Evolutionary conservation across 2,113 vertebrate genomes (phyloP), one percentile per base, ranked within the genome.

Genomic region (Daphoenositta chrysoptera): DNA sequence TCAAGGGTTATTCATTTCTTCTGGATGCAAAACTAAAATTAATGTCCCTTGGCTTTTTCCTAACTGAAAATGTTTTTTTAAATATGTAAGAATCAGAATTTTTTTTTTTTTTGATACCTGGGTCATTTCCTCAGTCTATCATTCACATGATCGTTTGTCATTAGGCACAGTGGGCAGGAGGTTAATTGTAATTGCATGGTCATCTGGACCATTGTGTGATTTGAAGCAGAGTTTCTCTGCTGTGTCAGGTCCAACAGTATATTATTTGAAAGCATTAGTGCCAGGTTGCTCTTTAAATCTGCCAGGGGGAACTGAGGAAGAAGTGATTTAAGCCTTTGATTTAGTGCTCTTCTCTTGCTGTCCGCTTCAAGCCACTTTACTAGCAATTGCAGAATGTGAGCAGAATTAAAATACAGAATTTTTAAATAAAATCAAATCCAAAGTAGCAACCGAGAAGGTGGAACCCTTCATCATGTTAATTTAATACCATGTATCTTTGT

Each of bases 171-270:
- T 3, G 42, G 93, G 97, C 95, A 94, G 92, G 88, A 96, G 96
- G 97, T 97, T 98, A 98, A 98, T 98, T 97, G 95, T 98, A 98
- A 98, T 97, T 98, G 96, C 69, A 64, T 19, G 50, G 97, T 98
- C 97, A 97, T 98, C 95, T 96, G 79, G 90, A 94, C 95, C 73
- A 53, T 75, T 91, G 93, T 97, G 83, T 97, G 92, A 98, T 97
- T 94, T 96, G 96, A 98, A 97, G 97, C 95, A 57, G 93, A 95
- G 87, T 97, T 81, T 94, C 96, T 98, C 88, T 94, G 87, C 97
- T 96, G 93, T 92, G 93, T 95, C 60, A 68, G 89, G 94, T 95
- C 91, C 45, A 22, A 87, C 97, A 98, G 87, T 97, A 96, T 97
- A 97, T 98, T 97, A 98, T 97, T 98, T 97, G 96, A 93, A 79